Evolutionary conservation across 2,888 invertebrate species (phyloP).

Genomic region (Acleris sparsana): DNA sequence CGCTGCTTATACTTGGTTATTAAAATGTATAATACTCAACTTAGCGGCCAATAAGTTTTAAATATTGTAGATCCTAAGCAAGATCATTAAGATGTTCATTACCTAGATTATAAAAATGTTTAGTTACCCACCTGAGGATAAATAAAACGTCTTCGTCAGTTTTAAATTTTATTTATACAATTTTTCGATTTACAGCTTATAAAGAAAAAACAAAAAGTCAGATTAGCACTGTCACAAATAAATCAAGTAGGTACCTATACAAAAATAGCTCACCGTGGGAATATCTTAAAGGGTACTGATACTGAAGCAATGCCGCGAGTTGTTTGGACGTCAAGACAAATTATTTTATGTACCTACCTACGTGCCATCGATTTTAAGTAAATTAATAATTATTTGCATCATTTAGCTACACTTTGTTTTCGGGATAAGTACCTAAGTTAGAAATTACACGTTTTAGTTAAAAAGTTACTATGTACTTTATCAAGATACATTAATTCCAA

Average conservation of each 20-base stretch:
- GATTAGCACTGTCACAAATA: conserved; percentile 68
- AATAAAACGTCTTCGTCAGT: conserved; percentile 68
- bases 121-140: conserved; percentile 20
- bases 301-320: conserved; percentile 50
- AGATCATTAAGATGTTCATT: too few relatives aligned
- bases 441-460: background rate
- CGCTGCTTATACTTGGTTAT: too few relatives aligned
- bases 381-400: conserved; percentile 12
- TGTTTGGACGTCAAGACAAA: conserved; percentile 50
- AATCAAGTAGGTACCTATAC: conserved; percentile 57
- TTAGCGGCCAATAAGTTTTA: too few relatives aligned
- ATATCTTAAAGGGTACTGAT: conserved; percentile 54
- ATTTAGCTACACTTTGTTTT: conserved; percentile 9
- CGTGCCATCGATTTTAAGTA: too few relatives aligned
- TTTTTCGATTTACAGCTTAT: conserved; percentile 68
- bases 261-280: conserved; percentile 65
- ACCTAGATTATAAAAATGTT: too few relatives aligned
- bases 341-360: background rate
- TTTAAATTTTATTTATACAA: conserved; percentile 78
- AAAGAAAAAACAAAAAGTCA: conserved; percentile 63
- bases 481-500: conserved; percentile 18
- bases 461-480: too few relatives aligned
- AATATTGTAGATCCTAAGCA: too few relatives aligned
- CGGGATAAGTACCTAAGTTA: background rate
- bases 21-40: too few relatives aligned